Conservation (phyloP, 2,888 invertebrate genomes). For the Lissocephala sabroskyi region DNA sequence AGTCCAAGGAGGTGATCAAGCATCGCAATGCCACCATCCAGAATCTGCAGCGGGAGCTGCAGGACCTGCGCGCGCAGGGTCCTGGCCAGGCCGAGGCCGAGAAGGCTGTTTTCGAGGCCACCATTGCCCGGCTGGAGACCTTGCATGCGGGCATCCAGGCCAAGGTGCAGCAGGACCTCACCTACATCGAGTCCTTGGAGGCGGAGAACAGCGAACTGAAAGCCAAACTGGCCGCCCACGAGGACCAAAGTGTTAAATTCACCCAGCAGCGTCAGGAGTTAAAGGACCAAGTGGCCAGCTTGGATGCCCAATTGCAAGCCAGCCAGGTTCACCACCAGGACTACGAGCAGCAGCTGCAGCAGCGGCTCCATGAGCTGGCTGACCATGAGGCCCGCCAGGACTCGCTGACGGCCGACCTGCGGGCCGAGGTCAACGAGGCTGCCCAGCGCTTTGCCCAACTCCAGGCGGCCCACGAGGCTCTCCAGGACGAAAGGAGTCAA, state of each 20-base stretch:
- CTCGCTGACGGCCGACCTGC: constrained; percentile 75
- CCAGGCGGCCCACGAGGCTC: constrained; percentile 72
- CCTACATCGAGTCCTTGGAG: constrained; percentile 82
- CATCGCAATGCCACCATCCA: constrained; percentile 76
- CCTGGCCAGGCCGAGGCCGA: constrained; percentile 54
- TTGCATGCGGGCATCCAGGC: constrained; percentile 74
- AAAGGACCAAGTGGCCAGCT: constrained; percentile 77
- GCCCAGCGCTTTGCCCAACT: constrained; percentile 72
- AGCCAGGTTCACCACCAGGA: constrained; percentile 77
- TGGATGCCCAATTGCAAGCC: constrained; percentile 76
- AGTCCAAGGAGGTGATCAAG: constrained; percentile 74
- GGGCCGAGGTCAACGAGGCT: constrained; percentile 74
- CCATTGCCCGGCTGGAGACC: constrained; percentile 61
- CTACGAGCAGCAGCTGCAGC: constrained; percentile 78
- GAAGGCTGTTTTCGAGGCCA: constrained; percentile 58
- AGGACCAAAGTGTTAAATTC: constrained; percentile 78
- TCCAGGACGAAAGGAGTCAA: constrained; percentile 70
- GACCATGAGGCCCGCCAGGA: constrained; percentile 78
- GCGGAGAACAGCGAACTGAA: constrained; percentile 78
- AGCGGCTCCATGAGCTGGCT: constrained; percentile 77
- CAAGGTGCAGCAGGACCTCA: constrained; percentile 82
- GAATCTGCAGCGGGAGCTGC: constrained; percentile 53
- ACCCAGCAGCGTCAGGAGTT: constrained; percentile 77
- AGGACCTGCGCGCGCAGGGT: constrained; percentile 45
- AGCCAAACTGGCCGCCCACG: constrained; percentile 77